Conservation (phyloP, 2,797 vertebrate species). For the Phataginus tetradactyla region DNA sequence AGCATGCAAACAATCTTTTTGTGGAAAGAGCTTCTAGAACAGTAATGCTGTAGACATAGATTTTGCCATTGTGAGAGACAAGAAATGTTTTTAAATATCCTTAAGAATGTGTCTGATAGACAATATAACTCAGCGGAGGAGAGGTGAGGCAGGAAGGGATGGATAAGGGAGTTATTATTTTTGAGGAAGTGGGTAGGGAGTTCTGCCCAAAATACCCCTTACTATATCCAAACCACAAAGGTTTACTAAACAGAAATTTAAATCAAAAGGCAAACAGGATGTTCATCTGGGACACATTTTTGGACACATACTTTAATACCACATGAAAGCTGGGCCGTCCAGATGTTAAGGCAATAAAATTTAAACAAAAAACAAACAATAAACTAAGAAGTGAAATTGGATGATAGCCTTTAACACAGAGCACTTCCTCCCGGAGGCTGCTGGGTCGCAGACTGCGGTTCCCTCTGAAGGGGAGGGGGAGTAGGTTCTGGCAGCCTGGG, state of each 20-base stretch:
- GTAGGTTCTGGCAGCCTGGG: not conserved
- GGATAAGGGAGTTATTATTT: not conserved
- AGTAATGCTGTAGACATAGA: not conserved
- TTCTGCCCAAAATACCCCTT: slow-evolving; percentile 34
- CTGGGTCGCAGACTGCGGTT: not conserved
- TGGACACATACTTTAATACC: slow-evolving; percentile 70
- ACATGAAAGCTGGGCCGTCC: slow-evolving; percentile 58
- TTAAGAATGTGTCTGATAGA: not conserved
- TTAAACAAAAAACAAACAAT: slow-evolving; percentile 44
- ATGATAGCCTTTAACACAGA: not conserved
- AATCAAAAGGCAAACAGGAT: slow-evolving; percentile 71
- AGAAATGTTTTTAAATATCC: not conserved
- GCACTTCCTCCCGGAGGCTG: not conserved
- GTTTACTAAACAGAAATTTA: slow-evolving; percentile 78
- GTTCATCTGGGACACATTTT: slow-evolving; percentile 67
- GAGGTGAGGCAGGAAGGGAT: not conserved
- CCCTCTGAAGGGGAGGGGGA: slow-evolving; percentile 16
- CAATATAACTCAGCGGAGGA: not conserved
- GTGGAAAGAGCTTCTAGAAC: not conserved
- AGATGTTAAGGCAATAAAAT: slow-evolving; percentile 59
- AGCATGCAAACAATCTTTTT: not conserved
- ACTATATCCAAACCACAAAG: slow-evolving; percentile 58
- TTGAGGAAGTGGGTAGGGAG: slow-evolving; percentile 63
- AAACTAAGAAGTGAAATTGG: slow-evolving; percentile 44
- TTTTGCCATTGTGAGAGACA: not conserved